phyloP scores from a whole-genome alignment of 2,797 vertebrate genomes.

The Rhinella marina region DNA sequence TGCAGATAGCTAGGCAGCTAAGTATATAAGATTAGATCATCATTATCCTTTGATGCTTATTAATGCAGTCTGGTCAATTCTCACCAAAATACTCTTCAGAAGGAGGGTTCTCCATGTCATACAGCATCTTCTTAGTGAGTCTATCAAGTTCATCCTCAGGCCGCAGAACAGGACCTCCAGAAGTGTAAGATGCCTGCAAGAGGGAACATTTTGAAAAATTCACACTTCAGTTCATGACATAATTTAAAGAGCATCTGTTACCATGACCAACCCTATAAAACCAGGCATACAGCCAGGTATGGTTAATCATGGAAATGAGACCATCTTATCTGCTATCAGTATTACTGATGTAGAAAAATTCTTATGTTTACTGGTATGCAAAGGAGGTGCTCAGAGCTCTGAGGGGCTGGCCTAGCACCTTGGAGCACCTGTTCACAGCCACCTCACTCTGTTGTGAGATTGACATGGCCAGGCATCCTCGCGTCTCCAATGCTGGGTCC shows the following conservation, averaged over 20 bases:
- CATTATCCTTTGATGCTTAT: background rate
- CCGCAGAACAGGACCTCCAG: slow-evolving; percentile 72
- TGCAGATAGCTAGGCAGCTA: background rate
- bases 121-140: slow-evolving; percentile 98
- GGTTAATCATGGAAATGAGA: too few species aligned
- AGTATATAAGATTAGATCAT: background rate
- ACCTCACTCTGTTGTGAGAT: too few species aligned
- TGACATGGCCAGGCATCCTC: too few species aligned
- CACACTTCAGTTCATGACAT: background rate
- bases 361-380: too few species aligned
- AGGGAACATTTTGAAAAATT: slow-evolving; percentile 11
- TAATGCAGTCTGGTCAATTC: slow-evolving; percentile 33
- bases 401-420: too few species aligned
- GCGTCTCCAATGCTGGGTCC: too few species aligned
- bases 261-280: too few species aligned
- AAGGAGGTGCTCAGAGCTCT: too few species aligned
- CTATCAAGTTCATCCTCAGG: slow-evolving; percentile 96
- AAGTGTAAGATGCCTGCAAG: slow-evolving; percentile 71
- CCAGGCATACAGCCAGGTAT: too few species aligned
- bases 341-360: too few species aligned
- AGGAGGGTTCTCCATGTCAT: slow-evolving; percentile 97
- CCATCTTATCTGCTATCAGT: too few species aligned
- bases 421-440: too few species aligned
- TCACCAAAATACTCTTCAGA: slow-evolving; percentile 96
- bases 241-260: background rate